Conservation (phyloP, 2,113 vertebrate species). For the Neogobius melanostomus region DNA sequence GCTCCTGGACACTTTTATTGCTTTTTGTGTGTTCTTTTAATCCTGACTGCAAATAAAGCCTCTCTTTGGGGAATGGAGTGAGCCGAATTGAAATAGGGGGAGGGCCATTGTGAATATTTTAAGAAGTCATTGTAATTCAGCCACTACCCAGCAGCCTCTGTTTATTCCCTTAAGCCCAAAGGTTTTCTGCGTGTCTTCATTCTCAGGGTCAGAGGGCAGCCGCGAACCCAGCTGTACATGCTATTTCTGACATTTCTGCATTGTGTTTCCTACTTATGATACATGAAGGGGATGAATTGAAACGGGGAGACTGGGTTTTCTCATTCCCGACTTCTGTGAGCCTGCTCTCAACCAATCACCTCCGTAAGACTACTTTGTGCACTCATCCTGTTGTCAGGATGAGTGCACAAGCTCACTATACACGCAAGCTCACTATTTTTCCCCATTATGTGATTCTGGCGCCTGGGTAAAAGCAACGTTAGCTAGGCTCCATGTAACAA, state of each 20-base stretch:
- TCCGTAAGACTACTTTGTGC: too few species aligned
- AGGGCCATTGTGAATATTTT: constrained; percentile 3
- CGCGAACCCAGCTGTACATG: not conserved
- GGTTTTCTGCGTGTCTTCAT: not conserved
- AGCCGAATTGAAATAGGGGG: not conserved
- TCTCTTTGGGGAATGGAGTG: not conserved
- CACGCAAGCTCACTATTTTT: too few species aligned
- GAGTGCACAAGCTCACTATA: too few species aligned
- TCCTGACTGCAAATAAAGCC: constrained; percentile 5
- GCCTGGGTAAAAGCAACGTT: too few species aligned
- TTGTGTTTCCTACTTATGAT: not conserved
- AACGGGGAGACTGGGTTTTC: not conserved
- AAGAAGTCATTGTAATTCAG: constrained; percentile 5
- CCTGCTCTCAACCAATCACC: too few species aligned
- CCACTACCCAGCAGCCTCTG: not conserved
- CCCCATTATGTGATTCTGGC: too few species aligned
- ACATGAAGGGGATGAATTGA: not conserved
- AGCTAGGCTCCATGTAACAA: too few species aligned
- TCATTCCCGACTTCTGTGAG: not conserved
- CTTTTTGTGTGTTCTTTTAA: constrained; percentile 4
- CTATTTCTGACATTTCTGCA: not conserved
- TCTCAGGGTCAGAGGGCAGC: not conserved
- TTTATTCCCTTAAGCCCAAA: not conserved
- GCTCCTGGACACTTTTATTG: not conserved
- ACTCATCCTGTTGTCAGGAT: too few species aligned